Evolutionary conservation across 2,888 invertebrate genomes (phyloP).

Genomic region (Orgyia antiqua): DNA sequence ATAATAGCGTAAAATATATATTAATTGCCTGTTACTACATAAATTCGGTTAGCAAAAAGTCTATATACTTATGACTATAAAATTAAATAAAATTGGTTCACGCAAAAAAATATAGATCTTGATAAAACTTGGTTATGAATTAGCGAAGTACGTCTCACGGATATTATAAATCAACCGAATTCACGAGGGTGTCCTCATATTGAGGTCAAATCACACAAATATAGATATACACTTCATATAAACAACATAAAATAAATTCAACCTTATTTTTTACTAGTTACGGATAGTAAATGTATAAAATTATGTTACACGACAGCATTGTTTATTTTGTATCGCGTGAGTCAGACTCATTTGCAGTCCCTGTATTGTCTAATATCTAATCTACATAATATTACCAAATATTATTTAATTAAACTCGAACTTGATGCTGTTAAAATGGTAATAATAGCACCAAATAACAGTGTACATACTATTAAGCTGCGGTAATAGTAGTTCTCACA

Average conservation of each 20-base stretch:
- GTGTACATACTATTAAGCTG: too few species aligned
- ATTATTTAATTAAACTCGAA: too few species aligned
- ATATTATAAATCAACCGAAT: conserved; percentile 34
- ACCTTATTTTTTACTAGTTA: conserved; percentile 7
- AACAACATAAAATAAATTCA: conserved; percentile 6
- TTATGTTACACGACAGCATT: conserved; percentile 7
- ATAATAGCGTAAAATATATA: too few species aligned
- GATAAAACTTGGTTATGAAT: conserved; percentile 16
- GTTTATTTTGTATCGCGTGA: conserved; percentile 30
- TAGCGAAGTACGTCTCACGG: conserved; percentile 12
- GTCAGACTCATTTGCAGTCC: conserved; percentile 33
- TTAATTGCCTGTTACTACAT: too few species aligned
- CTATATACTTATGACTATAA: too few species aligned
- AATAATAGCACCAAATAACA: too few species aligned
- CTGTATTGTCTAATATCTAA: not conserved
- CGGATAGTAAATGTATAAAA: not conserved
- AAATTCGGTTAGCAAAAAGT: too few species aligned
- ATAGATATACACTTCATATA: conserved; percentile 39
- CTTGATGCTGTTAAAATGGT: too few species aligned
- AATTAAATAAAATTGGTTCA: too few species aligned
- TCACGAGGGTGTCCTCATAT: conserved; percentile 35
- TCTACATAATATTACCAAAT: conserved; percentile 1
- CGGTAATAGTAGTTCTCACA: too few species aligned
- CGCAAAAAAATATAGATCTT: conserved; percentile 2
- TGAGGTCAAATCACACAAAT: conserved; percentile 59